Conservation (phyloP, 2,888 invertebrate species). For the Dexiosoma caninum region DNA sequence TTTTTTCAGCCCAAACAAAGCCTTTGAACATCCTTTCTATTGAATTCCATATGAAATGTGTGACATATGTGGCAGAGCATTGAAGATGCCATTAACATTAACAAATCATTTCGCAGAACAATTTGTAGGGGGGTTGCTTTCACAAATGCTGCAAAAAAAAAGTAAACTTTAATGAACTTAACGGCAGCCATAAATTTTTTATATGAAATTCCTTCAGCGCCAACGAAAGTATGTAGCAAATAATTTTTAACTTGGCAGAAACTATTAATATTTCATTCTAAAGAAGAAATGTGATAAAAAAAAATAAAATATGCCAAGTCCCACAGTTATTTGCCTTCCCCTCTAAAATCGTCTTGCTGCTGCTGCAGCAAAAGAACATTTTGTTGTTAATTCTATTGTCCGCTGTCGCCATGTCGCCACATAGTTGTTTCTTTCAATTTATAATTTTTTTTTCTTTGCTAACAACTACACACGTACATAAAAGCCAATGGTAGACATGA, state of each 20-base stretch:
- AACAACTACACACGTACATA: background rate
- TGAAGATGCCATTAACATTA: no score
- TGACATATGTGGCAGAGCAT: no score
- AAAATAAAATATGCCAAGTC: constrained; percentile 10
- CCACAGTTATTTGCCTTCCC: constrained; percentile 14
- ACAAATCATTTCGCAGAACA: no score
- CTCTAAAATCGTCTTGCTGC: constrained; percentile 16
- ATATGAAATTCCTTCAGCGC: background rate
- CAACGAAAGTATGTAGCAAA: background rate
- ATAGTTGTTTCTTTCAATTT: constrained; percentile 30
- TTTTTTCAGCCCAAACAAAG: no score
- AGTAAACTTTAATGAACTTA: no score
- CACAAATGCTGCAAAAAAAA: no score
- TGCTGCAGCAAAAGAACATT: constrained; percentile 46
- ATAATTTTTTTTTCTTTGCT: background rate
- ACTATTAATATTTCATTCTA: background rate
- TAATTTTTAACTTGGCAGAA: background rate
- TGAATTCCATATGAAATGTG: no score
- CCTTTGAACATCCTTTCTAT: no score
- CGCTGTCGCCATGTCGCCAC: constrained; percentile 59
- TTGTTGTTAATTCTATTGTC: constrained; percentile 60
- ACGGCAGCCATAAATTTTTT: constrained; percentile 6
- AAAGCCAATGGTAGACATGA: constrained; percentile 11
- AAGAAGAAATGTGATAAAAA: no score
- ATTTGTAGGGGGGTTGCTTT: no score